These are phyloP conservation scores for Chelonia mydas DNA, from an alignment of 2,797 vertebrate species.

Conservation along the genomic window DNA sequence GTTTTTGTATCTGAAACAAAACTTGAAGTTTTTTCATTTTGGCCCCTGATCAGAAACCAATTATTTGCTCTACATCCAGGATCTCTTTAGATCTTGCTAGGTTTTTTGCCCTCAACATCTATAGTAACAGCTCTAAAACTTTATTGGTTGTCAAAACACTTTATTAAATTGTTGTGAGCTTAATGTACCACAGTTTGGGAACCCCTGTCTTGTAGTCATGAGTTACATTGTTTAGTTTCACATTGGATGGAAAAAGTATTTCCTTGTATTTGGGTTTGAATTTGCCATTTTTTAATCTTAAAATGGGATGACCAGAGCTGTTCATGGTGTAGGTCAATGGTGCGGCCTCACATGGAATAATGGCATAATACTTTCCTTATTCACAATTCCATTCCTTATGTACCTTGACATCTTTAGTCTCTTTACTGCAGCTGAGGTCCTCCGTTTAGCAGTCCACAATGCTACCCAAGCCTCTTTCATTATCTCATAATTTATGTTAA, in stretches of 20 bases:
- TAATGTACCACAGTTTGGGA: not conserved
- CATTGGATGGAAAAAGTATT: not conserved
- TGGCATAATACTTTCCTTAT: not conserved
- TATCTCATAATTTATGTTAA: too few relatives aligned
- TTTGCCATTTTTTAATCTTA: not conserved
- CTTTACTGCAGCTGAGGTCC: not conserved
- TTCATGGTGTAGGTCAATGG: not conserved
- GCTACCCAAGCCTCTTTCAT: too few relatives aligned
- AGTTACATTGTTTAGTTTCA: not conserved
- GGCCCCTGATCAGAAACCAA: not conserved
- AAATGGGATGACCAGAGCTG: not conserved
- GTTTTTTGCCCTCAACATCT: not conserved
- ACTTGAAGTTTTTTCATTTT: not conserved
- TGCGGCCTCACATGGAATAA: not conserved
- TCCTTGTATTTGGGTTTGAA: not conserved
- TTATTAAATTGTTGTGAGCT: not conserved
- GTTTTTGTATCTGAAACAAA: not conserved
- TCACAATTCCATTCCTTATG: not conserved
- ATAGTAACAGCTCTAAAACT: not conserved
- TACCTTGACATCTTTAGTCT: not conserved
- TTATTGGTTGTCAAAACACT: not conserved
- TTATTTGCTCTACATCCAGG: not conserved
- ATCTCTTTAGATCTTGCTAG: not conserved
- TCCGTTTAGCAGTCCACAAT: too few relatives aligned
- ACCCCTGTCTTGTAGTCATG: not conserved